A percentile compares a stretch with the other conserved stretches of the same genome.
Evolutionary conservation across 2,888 invertebrate species (phyloP).

Genomic region (Nineta flava): DNA sequence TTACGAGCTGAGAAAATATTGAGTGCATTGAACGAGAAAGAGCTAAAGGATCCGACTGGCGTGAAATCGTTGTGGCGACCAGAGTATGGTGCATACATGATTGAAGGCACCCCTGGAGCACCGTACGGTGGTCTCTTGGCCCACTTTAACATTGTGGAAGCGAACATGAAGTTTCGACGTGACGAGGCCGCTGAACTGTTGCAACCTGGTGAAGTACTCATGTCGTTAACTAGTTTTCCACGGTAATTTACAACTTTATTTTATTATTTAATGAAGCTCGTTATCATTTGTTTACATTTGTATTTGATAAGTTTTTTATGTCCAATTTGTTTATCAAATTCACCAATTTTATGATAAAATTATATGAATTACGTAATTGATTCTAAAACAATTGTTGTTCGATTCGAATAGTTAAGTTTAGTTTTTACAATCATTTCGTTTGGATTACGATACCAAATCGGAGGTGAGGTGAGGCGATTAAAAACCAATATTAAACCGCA

Average conservation of each 20-base stretch:
- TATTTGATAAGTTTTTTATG: no score
- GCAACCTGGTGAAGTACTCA: constrained; percentile 61
- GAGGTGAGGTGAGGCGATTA: no score
- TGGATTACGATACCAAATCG: no score
- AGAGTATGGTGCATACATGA: constrained; percentile 98
- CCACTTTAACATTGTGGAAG: constrained; percentile 96
- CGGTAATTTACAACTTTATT: constrained; percentile 47
- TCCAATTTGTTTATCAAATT: no score
- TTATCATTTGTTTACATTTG: constrained; percentile 6
- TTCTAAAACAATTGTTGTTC: no score
- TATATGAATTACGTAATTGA: no score
- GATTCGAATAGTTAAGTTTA: no score
- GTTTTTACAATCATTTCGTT: no score
- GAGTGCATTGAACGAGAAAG: constrained; percentile 63
- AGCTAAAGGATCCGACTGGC: constrained; percentile 54
- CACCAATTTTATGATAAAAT: no score
- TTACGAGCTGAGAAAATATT: constrained; percentile 73
- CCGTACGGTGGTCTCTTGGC: constrained; percentile 89
- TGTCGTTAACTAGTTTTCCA: constrained; percentile 88
- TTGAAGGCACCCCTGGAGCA: constrained; percentile 95
- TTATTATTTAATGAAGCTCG: neutral
- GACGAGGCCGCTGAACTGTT: constrained; percentile 69
- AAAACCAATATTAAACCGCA: no score
- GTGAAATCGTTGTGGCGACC: constrained; percentile 91
- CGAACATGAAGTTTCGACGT: constrained; percentile 85